Percentiles rank a stretch among this genome's conserved stretches.
phyloP scores from a whole-genome alignment of 2,888 invertebrate genomes.

The Cataglyphis albicans region DNA sequence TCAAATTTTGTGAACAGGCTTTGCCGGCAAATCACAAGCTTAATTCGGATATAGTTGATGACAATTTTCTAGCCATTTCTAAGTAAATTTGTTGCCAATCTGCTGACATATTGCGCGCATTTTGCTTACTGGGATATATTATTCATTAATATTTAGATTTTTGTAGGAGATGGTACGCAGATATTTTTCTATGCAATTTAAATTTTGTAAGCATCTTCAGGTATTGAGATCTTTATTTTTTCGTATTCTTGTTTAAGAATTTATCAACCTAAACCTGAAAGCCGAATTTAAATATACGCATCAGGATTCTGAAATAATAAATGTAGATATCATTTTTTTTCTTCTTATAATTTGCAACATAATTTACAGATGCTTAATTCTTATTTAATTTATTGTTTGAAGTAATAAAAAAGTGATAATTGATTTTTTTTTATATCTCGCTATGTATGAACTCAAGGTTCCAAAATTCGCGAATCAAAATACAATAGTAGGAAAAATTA shows the following conservation, averaged over 20 bases:
- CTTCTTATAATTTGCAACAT: too few relatives aligned
- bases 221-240: neutral
- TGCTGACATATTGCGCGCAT: neutral
- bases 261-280: neutral
- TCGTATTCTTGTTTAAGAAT: neutral
- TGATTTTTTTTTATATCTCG: constrained; percentile 56
- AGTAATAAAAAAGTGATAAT: neutral
- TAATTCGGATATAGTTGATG: neutral
- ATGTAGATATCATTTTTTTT: neutral
- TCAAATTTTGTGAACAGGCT: neutral
- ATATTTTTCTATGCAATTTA: neutral
- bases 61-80: neutral
- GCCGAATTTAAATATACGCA: constrained; percentile 1
- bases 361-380: neutral
- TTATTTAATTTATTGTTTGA: neutral
- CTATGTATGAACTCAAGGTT: constrained; percentile 61
- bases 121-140: constrained; percentile 10
- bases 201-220: constrained; percentile 5
- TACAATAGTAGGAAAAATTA: neutral
- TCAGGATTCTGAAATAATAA: neutral
- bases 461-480: neutral
- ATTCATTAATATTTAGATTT: constrained; percentile 10
- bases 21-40: neutral
- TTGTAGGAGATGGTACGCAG: neutral
- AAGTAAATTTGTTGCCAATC: neutral